phyloP scores from a whole-genome alignment of 2,113 vertebrate species.

The Halcyon malimbica region DNA sequence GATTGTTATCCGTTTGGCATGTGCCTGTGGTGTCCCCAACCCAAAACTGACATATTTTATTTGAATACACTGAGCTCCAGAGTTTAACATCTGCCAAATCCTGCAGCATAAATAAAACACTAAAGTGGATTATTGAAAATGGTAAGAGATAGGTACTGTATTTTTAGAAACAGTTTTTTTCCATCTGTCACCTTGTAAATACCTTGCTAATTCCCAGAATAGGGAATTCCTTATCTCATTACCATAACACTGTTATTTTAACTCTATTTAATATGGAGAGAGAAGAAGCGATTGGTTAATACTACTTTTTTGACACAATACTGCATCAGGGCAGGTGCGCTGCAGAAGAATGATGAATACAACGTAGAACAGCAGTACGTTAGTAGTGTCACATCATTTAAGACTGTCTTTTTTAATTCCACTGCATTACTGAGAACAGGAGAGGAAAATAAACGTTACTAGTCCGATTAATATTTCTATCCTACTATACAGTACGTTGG shows the following conservation, averaged over 20 bases:
- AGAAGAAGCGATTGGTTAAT: conserved; percentile 15
- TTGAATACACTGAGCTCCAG: background rate
- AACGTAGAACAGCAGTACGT: background rate
- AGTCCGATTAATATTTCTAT: conserved; percentile 8
- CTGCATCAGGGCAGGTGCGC: conserved; percentile 24
- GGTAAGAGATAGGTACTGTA: background rate
- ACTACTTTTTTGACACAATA: conserved; percentile 29
- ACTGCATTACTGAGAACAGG: background rate
- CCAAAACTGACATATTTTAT: background rate
- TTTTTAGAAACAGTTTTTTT: conserved; percentile 12
- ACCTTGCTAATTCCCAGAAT: background rate
- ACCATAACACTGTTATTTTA: background rate
- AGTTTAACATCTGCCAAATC: background rate
- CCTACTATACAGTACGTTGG: background rate
- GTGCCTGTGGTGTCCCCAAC: background rate
- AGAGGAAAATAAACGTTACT: background rate
- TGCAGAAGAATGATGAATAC: conserved; percentile 42
- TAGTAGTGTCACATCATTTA: background rate
- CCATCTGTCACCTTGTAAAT: background rate
- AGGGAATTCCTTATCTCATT: background rate
- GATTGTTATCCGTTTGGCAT: background rate
- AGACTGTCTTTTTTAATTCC: conserved; percentile 12
- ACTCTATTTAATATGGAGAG: background rate
- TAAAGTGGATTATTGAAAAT: background rate
- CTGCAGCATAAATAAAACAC: background rate